Evolutionary conservation across 2,113 vertebrate species (phyloP).

Genomic region (Pao palembangensis): DNA sequence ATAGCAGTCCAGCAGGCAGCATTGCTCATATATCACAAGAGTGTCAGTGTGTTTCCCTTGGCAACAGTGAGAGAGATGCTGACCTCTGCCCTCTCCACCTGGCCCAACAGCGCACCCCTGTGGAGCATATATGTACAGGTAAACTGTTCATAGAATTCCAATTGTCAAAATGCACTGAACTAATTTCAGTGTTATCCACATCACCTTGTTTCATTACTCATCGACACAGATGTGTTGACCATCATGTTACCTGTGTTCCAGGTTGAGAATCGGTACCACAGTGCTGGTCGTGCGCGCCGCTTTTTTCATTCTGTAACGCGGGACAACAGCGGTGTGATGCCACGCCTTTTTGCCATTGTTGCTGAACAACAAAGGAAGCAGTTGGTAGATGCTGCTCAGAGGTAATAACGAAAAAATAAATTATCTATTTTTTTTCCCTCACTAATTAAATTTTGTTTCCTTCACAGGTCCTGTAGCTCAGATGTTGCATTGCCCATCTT

Average conservation of each 20-base stretch:
- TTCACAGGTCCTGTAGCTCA: constrained; percentile 71
- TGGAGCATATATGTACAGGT: constrained; percentile 85
- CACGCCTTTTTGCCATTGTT: constrained; percentile 86
- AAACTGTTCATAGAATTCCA: not conserved
- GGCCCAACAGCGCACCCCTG: constrained; percentile 77
- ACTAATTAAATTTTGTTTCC: not conserved
- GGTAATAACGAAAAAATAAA: constrained; percentile 64
- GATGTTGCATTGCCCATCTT: constrained; percentile 77
- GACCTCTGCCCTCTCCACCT: constrained; percentile 74
- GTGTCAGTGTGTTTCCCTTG: constrained; percentile 77
- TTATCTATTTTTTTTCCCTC: too few relatives aligned
- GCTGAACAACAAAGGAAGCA: constrained; percentile 88
- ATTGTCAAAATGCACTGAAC: not conserved
- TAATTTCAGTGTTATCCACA: not conserved
- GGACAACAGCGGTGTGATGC: constrained; percentile 74
- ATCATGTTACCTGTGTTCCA: constrained; percentile 26
- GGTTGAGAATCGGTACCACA: constrained; percentile 83
- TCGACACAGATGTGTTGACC: not conserved
- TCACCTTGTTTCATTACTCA: not conserved
- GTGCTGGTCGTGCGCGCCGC: constrained; percentile 81
- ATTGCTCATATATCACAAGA: constrained; percentile 81
- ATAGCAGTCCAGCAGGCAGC: constrained; percentile 79
- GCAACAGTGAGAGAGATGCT: constrained; percentile 79
- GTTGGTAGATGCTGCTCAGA: constrained; percentile 81
- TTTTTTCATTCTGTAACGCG: constrained; percentile 82